phyloP scores from a whole-genome alignment of 2,888 invertebrate genomes.

The Apodemia hepburni region DNA sequence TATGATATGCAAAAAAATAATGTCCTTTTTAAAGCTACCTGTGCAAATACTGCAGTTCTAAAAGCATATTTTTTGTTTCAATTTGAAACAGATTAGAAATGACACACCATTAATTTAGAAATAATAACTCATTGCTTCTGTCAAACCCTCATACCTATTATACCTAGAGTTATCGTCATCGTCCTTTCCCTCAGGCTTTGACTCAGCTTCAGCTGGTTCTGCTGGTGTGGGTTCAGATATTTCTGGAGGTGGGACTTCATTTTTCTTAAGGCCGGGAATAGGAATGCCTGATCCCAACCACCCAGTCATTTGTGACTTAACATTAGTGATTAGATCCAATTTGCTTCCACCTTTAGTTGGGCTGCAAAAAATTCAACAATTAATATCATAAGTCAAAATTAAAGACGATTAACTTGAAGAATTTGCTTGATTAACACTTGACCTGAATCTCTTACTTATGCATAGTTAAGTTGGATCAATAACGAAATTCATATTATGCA shows the following conservation, averaged over 20 bases:
- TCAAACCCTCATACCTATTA: slow-evolving; percentile 84
- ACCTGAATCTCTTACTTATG: slow-evolving; percentile 30
- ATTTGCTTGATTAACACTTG: slow-evolving; percentile 24
- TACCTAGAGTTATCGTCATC: slow-evolving; percentile 95
- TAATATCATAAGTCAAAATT: slow-evolving; percentile 7
- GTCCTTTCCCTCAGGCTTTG: slow-evolving; percentile 79
- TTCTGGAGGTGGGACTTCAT: slow-evolving; percentile 75
- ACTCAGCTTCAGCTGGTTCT: slow-evolving; percentile 58
- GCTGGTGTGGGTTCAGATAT: slow-evolving; percentile 59
- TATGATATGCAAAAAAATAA: background rate
- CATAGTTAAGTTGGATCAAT: slow-evolving; percentile 33
- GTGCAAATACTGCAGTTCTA: background rate
- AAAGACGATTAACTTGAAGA: background rate
- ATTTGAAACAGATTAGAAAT: slow-evolving; percentile 34
- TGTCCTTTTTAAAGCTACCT: background rate
- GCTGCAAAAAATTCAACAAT: slow-evolving; percentile 56
- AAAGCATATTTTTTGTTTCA: background rate
- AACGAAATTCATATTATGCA: slow-evolving; percentile 35
- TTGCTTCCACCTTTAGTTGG: slow-evolving; percentile 87
- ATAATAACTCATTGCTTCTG: slow-evolving; percentile 71
- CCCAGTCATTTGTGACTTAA: slow-evolving; percentile 92
- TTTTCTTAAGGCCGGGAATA: slow-evolving; percentile 87
- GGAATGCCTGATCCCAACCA: slow-evolving; percentile 90
- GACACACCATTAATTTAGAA: slow-evolving; percentile 35
- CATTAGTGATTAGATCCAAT: slow-evolving; percentile 91